Base-by-base conservation (phyloP, 1,140 invertebrate species). In the Saxidomus purpurata region DNA sequence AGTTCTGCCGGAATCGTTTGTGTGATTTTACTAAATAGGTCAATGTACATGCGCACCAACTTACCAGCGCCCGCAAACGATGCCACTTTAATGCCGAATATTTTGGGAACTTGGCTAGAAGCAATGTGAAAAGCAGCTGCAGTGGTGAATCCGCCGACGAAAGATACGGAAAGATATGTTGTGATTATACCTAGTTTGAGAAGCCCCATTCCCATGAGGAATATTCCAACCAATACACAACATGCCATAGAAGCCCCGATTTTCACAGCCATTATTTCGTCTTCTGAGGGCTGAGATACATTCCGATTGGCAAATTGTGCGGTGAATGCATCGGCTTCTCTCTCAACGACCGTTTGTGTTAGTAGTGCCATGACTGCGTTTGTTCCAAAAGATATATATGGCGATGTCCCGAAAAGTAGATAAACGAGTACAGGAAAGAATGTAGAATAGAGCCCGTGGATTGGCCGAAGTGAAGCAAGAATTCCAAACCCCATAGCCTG, bases 91-190 rank as follows among this genome's bases (percentile, higher is more conserved):
- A 99, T 94, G 1, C 98, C 98, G 80, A 99, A 96, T 0, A 99
- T 96, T 67, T 93, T 93, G 1, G 90, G 86, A 13, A 99, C 95
- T 96, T 99, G 98, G 0, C 98, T 98, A 95, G 96, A 99, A 98
- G 2, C 98, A 98, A 99, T 98, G 93, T 99, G 98, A 87, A 98
- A 95, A 0, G 98, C 98, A 4, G 98, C 98, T 0, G 97, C 98
- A 0, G 98, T 98, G 1, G 98, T 99, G 94, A 99, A 99, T 0
- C 98, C 98, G 91, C 97, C 98, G 0, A 99, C 97, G 86, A 99
- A 96, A 4, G 98, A 97, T 92, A 98, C 98, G 0, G 98, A 98
- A 28, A 99, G 96, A 49, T 99, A 96, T 0, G 97, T 97, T 28
- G 98, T 97, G 76, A 99, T 96, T 36, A 97, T 97, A 9, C 98